Base-by-base conservation (phyloP, 1,140 invertebrate species). In the Hydropsyche tenuis region DNA sequence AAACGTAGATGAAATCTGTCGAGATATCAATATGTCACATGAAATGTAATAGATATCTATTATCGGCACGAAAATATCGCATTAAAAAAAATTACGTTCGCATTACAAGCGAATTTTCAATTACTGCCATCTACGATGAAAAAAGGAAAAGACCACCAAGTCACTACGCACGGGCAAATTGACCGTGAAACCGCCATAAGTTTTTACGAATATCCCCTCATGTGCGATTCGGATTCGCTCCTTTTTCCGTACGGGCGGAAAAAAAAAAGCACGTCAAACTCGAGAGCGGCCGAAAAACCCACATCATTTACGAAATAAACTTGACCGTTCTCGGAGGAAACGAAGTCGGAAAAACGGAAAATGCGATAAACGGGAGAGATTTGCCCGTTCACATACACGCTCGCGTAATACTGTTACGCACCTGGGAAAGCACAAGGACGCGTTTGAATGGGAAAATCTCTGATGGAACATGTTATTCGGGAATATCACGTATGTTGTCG, bases 321-420 rank as follows among this genome's bases (percentile, higher is more conserved):
- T 70, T 56, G 69, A 70, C 69, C 69, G 69, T 60, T 70, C 69
- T 70, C 69, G 53, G 37, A 70, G 16, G 69, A 56, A 70, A 70
- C 48, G 30, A 56, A 70, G 69, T 70, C 37, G 69, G 16, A 43
- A 69, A 56, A 22, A 9, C 45, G 68, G 46, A 30, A 70, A 45
- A 70, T 37, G 16, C 23, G 69, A 53, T 25, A 60, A 60, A 53
- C 25, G 25, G 48, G 69, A 30, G 48, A 68, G 43, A 68, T 68
- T 48, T 68, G 56, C 65, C 23, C 48, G 56, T n/a, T n/a, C n/a
- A n/a, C n/a, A n/a, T n/a, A 20, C 18, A 1, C 11, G 23, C n/a
- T 3, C 23, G 20, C 56, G 23, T 51, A 62, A 62, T 62, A 20
- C 4, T 16, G 22, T 20, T 62, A 23, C 16, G 22, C 23, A 62